Conservation (phyloP, 1,140 invertebrate species). For the Drosophila lacteicornis region DNA sequence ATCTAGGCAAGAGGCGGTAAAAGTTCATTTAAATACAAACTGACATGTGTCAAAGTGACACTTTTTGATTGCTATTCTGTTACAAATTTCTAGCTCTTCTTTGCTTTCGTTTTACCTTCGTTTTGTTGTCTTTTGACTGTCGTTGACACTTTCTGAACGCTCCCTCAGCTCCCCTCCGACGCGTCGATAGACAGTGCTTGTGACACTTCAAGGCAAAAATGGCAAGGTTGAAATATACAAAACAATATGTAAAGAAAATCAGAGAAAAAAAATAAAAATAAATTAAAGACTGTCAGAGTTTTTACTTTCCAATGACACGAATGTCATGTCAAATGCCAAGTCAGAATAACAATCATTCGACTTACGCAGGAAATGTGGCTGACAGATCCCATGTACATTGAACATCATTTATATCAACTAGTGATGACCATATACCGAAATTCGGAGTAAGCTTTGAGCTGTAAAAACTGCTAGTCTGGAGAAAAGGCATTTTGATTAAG, state of each 20-base stretch:
- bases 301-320: constrained; percentile 69
- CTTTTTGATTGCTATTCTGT: constrained; percentile 65
- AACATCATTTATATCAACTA: constrained; percentile 7
- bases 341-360: constrained; percentile 41
- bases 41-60: constrained; percentile 75
- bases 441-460: not conserved
- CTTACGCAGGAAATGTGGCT: constrained; percentile 41
- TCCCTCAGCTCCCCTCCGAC: not conserved
- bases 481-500: not conserved
- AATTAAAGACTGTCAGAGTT: constrained; percentile 74
- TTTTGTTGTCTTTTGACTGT: constrained; percentile 38
- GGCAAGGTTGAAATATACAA: constrained; percentile 55
- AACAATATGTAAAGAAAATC: constrained; percentile 22
- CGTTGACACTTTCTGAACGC: constrained; percentile 64
- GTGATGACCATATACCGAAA: not conserved
- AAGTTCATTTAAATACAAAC: constrained; percentile 75
- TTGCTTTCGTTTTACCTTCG: constrained; percentile 2
- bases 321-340: constrained; percentile 78
- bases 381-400: constrained; percentile 39
- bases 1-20: constrained; percentile 49
- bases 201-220: constrained; percentile 71
- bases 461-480: not conserved
- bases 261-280: constrained; percentile 49
- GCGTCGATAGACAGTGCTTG: constrained; percentile 27
- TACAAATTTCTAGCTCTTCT: constrained; percentile 60